Conservation (phyloP, 2,888 invertebrate genomes). For the Sphinx pinastri region DNA sequence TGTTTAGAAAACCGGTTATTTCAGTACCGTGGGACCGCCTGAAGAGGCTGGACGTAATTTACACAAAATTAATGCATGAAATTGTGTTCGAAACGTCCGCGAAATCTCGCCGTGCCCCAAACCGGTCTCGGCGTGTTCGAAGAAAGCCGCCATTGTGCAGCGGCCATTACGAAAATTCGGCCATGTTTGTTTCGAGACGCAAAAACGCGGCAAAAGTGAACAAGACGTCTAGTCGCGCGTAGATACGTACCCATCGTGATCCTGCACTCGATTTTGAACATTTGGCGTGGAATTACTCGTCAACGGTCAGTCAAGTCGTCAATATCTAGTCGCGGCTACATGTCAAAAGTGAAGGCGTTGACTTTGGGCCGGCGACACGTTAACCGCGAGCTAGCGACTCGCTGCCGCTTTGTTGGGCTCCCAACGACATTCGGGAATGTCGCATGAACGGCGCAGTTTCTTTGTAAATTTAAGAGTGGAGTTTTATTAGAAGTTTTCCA, state of each 20-base stretch:
- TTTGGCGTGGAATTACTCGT: slow-evolving; percentile 49
- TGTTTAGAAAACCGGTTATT: slow-evolving; percentile 71
- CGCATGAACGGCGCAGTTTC: not conserved
- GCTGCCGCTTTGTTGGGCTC: slow-evolving; percentile 14
- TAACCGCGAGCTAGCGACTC: slow-evolving; percentile 32
- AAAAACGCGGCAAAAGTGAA: slow-evolving; percentile 69
- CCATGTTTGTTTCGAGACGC: slow-evolving; percentile 70
- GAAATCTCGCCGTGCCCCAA: slow-evolving; percentile 59
- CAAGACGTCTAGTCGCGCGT: slow-evolving; percentile 52
- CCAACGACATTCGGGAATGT: too few species aligned
- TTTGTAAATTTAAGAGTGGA: not conserved
- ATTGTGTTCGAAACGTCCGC: slow-evolving; percentile 60
- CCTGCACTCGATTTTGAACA: slow-evolving; percentile 54
- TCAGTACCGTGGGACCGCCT: slow-evolving; percentile 70
- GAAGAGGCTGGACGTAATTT: slow-evolving; percentile 71
- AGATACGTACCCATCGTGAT: slow-evolving; percentile 48
- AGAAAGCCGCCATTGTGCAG: slow-evolving; percentile 65
- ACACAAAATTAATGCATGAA: slow-evolving; percentile 60
- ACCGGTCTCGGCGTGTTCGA: slow-evolving; percentile 64
- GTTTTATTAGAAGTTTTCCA: not conserved
- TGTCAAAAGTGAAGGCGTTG: slow-evolving; percentile 40
- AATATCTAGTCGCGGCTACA: slow-evolving; percentile 44
- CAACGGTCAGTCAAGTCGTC: slow-evolving; percentile 41
- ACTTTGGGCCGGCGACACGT: slow-evolving; percentile 30
- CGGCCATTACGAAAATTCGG: slow-evolving; percentile 77